phyloP scores from a whole-genome alignment of 2,888 invertebrate genomes.

The Tenthredo scrophulariae region DNA sequence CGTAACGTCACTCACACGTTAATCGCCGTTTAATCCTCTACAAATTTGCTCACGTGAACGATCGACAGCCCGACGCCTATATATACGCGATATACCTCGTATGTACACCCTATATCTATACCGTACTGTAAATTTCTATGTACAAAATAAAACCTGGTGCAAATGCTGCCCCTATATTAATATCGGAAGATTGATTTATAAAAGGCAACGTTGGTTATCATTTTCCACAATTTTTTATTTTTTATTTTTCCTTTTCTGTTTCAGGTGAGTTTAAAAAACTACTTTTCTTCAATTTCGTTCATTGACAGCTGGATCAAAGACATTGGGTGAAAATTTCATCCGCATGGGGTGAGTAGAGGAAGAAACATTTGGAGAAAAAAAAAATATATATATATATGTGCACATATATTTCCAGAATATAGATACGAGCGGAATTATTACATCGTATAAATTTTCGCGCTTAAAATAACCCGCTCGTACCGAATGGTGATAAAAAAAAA shows the following conservation, averaged over 20 bases:
- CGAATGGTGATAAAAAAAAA: background rate
- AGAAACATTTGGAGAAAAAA: background rate
- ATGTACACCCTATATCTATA: background rate
- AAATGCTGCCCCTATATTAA: background rate
- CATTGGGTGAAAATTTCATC: no score
- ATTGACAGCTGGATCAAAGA: no score
- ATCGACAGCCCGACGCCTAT: background rate
- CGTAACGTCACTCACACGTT: slow-evolving; percentile 50
- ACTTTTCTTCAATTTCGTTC: background rate
- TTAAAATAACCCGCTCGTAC: background rate
- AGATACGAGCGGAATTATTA: no score
- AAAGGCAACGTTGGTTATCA: background rate
- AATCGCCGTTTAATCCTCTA: slow-evolving; percentile 52
- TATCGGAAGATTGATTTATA: background rate
- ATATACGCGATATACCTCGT: background rate
- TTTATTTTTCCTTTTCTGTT: slow-evolving; percentile 13
- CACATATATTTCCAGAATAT: background rate
- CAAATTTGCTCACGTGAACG: slow-evolving; percentile 48
- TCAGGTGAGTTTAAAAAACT: background rate
- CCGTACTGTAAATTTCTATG: background rate
- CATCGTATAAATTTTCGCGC: background rate
- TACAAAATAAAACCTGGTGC: background rate
- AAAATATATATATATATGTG: background rate
- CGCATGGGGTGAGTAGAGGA: background rate
- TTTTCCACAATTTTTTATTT: background rate